These are phyloP conservation scores for Homalodisca vitripennis DNA, from an alignment of 1,140 invertebrate species.

Conservation along the genomic window DNA sequence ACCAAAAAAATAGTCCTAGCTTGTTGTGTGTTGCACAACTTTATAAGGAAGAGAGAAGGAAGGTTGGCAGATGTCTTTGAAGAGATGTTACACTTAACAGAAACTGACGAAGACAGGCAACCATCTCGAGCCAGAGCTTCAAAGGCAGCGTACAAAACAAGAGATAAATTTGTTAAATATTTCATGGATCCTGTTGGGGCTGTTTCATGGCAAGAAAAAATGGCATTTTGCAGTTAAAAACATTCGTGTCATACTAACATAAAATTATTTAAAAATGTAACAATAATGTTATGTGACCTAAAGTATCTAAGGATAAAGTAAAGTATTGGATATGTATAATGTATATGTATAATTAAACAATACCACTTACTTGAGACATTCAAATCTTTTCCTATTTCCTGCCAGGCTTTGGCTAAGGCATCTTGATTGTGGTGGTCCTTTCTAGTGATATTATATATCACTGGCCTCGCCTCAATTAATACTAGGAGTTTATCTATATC, in stretches of 20 bases:
- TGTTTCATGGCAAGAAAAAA: constrained; percentile 12
- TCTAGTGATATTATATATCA: neutral
- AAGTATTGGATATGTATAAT: too few species aligned
- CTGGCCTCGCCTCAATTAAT: neutral
- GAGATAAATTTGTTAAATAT: neutral
- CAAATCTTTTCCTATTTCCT: neutral
- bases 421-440: constrained; percentile 19
- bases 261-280: too few species aligned
- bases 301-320: too few species aligned
- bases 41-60: constrained; percentile 11
- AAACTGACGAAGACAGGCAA: neutral
- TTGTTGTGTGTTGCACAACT: constrained; percentile 24
- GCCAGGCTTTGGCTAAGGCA: neutral
- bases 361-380: neutral
- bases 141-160: constrained; percentile 14
- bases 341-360: neutral
- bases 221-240: constrained; percentile 8
- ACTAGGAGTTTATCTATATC: neutral
- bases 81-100: neutral
- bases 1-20: constrained; percentile 18
- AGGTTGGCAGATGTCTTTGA: constrained; percentile 3
- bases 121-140: neutral
- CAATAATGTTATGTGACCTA: too few species aligned
- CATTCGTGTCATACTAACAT: too few species aligned
- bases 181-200: constrained; percentile 36